Base-by-base conservation (phyloP, 1,140 invertebrate species). In the Hylaeus volcanicus region DNA sequence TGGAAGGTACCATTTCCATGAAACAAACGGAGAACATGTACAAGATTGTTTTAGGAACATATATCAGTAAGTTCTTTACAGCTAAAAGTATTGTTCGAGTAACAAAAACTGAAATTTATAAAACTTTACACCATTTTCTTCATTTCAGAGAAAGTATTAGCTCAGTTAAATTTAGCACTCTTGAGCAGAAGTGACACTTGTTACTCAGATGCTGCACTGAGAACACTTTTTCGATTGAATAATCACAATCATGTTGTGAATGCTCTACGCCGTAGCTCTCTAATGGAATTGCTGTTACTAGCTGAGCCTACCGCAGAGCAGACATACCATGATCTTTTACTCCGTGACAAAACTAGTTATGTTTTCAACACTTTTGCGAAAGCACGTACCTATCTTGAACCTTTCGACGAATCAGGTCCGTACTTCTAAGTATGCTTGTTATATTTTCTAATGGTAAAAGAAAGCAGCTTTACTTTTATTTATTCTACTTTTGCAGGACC, bases 171-270 rank as follows among this genome's bases (percentile, higher is more conserved):
- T 90, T 93, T 97, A 64, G 96, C 97, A 6, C 93, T 99, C 14
- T 94, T 97, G 43, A 97, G 95, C 88, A 98, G 98, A 93, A 97
- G 97, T 90, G 97, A 98, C 84, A 95, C 96, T 81, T 93, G 93
- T 4, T 98, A 98, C 84, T 95, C 95, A 51, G 98, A 98, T 90
- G 93, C 95, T 69, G 96, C 96, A 41, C 94, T 98, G 11, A 96
- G 97, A 88, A 96, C 97, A 64, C 95, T 98, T 55, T 99, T 98
- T 90, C 94, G 97, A 5, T 93, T 99, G 37, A 99, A 99, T 92
- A 99, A 99, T 91, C 97, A 97, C 80, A 96, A 98, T 93, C 98
- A 99, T 89, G 96, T 99, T 75, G 93, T 99, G 8, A 98, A 98
- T 93, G 97, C 97, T 58, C 93, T 99, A 41, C 96, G 97, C 86